Conservation (phyloP, 1,140 invertebrate species). For the Polypedilum pembai region DNA sequence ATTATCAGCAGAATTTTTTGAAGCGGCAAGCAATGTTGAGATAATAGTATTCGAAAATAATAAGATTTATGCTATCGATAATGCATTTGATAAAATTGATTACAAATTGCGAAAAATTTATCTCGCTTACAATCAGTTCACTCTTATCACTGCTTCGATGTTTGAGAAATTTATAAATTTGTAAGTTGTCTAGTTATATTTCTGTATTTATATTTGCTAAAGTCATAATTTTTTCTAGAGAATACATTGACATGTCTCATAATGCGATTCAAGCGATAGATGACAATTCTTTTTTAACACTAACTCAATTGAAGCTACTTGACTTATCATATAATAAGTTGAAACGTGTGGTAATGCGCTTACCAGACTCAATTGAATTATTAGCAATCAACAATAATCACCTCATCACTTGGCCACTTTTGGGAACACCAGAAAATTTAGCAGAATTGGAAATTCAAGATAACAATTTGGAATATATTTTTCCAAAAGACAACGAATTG, state of each 20-base stretch:
- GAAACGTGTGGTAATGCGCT: background rate
- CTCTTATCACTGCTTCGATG: background rate
- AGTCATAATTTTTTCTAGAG: conserved; percentile 4
- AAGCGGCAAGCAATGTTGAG: background rate
- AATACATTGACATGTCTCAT: background rate
- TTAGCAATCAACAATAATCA: background rate
- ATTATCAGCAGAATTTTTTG: conserved; percentile 3
- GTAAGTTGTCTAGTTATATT: background rate
- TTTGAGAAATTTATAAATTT: conserved; percentile 6
- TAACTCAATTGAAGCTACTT: background rate
- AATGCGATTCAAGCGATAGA: conserved; percentile 23
- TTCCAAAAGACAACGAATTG: background rate
- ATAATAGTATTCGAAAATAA: conserved; percentile 6
- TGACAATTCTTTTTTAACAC: background rate
- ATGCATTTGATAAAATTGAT: background rate
- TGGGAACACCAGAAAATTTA: background rate
- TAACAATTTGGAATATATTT: conserved; percentile 18
- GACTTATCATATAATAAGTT: conserved; percentile 29
- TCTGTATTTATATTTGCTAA: background rate
- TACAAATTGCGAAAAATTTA: background rate
- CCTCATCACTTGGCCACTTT: background rate
- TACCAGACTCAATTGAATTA: conserved; percentile 15
- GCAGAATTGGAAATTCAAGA: conserved; percentile 27
- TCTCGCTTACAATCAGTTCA: conserved; percentile 21
- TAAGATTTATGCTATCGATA: conserved; percentile 14